A percentile compares a stretch with the other conserved stretches of the same genome.
Conservation (phyloP, 2,888 invertebrate species). For the Nemurella pictetii region DNA sequence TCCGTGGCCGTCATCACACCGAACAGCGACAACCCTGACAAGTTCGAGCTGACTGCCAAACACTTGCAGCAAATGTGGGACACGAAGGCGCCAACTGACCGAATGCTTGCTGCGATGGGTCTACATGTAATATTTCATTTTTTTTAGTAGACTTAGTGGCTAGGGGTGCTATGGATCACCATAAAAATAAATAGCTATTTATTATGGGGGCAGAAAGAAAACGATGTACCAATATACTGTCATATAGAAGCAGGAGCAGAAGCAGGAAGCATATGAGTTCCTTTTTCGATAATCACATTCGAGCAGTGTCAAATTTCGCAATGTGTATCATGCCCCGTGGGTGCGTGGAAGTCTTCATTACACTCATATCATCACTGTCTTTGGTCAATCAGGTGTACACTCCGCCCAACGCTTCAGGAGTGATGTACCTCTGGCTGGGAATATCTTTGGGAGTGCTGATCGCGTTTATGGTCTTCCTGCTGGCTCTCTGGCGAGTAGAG, state of each 20-base stretch:
- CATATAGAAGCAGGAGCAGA: no score
- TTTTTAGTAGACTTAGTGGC: no score
- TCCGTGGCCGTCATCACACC: constrained; percentile 28
- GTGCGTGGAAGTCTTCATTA: no score
- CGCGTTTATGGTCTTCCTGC: constrained; percentile 10
- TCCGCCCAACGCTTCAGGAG: not conserved
- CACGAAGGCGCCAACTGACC: constrained; percentile 12
- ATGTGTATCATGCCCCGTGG: no score
- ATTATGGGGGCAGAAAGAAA: no score
- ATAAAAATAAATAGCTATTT: no score
- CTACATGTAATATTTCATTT: constrained; percentile 30
- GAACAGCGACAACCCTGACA: not conserved
- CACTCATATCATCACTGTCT: no score
- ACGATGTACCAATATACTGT: no score
- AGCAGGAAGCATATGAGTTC: not conserved
- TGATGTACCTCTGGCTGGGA: constrained; percentile 28
- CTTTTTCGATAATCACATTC: not conserved
- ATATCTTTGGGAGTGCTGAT: constrained; percentile 13
- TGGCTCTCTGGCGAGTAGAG: constrained; percentile 7
- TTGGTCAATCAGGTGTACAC: constrained; percentile 4
- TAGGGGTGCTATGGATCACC: no score
- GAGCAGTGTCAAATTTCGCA: no score
- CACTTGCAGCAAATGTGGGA: constrained; percentile 36
- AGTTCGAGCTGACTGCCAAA: constrained; percentile 31
- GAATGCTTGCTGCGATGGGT: constrained; percentile 5